phyloP scores from a whole-genome alignment of 2,113 vertebrate genomes.

The Rhinichthys klamathensis region DNA sequence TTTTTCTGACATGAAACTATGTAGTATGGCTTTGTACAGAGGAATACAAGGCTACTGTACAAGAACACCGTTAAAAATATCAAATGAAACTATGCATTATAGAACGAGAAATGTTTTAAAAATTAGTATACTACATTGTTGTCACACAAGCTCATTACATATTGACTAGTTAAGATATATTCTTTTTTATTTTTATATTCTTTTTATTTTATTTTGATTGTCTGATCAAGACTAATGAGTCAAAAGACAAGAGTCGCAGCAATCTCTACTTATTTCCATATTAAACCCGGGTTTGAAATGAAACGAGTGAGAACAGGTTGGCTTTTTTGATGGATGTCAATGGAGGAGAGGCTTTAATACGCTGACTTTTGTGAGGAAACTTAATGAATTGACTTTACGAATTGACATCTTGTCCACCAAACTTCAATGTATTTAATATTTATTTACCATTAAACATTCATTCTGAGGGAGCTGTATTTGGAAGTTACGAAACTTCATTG shows the following conservation, averaged over 20 bases:
- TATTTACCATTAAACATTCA: background rate
- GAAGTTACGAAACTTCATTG: no score
- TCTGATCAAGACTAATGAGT: background rate
- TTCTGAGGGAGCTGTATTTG: background rate
- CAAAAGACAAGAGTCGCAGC: background rate
- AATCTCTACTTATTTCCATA: background rate
- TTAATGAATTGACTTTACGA: background rate
- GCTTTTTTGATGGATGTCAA: background rate
- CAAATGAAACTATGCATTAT: no score
- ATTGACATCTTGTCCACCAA: background rate
- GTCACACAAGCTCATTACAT: no score
- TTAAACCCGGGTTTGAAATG: background rate
- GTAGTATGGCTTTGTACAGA: no score
- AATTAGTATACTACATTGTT: no score
- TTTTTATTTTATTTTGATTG: background rate
- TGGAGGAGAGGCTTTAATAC: background rate
- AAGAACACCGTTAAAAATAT: no score
- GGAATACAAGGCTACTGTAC: no score
- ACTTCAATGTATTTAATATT: background rate
- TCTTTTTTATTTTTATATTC: no score
- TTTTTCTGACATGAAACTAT: no score
- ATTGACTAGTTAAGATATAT: no score
- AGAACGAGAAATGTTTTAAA: no score
- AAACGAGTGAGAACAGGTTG: no score
- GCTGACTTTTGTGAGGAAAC: background rate